phyloP scores from a whole-genome alignment of 1,140 invertebrate genomes.

The Mercenaria mercenaria region DNA sequence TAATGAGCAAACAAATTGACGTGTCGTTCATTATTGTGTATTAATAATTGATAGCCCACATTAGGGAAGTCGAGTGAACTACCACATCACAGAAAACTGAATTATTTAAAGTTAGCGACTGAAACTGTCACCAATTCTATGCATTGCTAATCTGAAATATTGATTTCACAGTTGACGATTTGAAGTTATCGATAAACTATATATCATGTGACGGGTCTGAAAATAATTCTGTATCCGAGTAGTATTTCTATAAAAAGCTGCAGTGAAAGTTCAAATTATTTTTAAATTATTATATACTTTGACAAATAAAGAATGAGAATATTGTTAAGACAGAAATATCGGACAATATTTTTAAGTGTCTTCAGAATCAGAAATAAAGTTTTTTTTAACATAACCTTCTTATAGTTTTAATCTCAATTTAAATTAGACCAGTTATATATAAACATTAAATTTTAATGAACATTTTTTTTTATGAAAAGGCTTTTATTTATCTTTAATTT shows the following conservation, averaged over 20 bases:
- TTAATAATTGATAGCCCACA: background rate
- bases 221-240: slow-evolving; percentile 13
- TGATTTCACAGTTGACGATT: background rate
- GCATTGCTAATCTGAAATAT: background rate
- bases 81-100: background rate
- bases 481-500: too few relatives aligned
- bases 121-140: background rate
- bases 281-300: background rate
- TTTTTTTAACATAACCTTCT: too few relatives aligned
- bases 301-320: too few relatives aligned
- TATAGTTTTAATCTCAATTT: too few relatives aligned
- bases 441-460: too few relatives aligned
- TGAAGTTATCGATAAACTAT: background rate
- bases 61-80: background rate
- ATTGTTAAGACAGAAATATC: too few relatives aligned
- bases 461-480: too few relatives aligned
- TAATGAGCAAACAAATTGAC: background rate
- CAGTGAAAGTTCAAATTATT: background rate
- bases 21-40: background rate
- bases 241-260: background rate
- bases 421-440: too few relatives aligned
- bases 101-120: background rate
- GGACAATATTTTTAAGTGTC: too few relatives aligned
- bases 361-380: too few relatives aligned
- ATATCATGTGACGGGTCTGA: background rate